Base-by-base conservation (phyloP, 2,113 vertebrate genomes). In the Climacteris rufus region DNA sequence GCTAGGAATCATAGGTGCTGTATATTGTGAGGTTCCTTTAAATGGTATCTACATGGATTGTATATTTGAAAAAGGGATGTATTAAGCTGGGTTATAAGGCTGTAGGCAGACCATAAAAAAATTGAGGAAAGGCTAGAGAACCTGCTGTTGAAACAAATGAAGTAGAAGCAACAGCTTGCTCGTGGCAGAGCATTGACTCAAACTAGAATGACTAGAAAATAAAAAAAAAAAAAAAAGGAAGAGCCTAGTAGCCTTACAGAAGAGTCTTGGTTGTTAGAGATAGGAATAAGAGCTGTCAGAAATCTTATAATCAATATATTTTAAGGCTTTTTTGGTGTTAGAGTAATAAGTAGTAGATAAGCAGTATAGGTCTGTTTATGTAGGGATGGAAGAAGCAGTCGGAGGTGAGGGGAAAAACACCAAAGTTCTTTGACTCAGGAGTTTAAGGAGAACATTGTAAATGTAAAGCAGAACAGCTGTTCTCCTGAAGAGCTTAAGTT, bases 41-140 rank as follows among this genome's bases (percentile, higher is more conserved):
- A 71, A n/a, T 56, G 31, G 3, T 68, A 6, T 52, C 27, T 65
- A 7, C 2, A 4, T 1, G 6, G 24, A 31, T 72, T 4, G 4
- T 61, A 8, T 42, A 33, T 87, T 78, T 75, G 70, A 59, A 56
- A 76, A 91, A 54, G 8, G 24, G n/a, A 4, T 87, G 59, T 63
- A 56, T 22, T 76, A 82, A 71, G 49, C 23, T 52, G 35, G 17
- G 15, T 39, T 45, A 13, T 3, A 76, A 69, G 35, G 21, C 31
- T 90, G 22, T n/a, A 92, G 53, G 56, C 54, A 76, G 71, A 49
- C 23, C 9, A 9, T 28, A 56, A 33, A 45, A 72, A 71, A 82
- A 54, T 12, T 33, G 40, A 66, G 18, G 44, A 42, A 23, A 54
- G 39, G 11, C n/a, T 81, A 33, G 33, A 75, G 44, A 75, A 31